Percentiles rank a stretch among this genome's conserved stretches.
These are phyloP conservation scores for Lophotriccus pileatus DNA, from an alignment of 2,797 vertebrate species.

Conservation along the genomic window DNA sequence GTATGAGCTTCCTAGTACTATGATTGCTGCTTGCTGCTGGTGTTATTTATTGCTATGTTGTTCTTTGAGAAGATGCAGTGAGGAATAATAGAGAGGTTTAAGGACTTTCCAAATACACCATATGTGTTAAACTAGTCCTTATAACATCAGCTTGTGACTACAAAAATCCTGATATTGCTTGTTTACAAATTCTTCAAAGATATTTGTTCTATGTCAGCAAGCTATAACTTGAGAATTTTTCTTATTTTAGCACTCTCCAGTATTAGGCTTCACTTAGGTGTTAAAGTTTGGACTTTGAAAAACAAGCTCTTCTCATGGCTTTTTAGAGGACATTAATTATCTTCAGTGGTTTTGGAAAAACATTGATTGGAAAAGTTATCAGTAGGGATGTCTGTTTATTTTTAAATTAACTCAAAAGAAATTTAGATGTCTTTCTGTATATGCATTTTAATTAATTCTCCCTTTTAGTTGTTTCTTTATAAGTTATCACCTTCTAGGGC, in stretches of 20 bases:
- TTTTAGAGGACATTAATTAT: background rate
- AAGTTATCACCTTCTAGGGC: background rate
- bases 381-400: accelerated
- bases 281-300: background rate
- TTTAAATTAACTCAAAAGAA: background rate
- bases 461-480: background rate
- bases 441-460: background rate
- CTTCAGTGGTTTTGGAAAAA: background rate
- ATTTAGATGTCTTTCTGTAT: background rate
- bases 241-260: background rate
- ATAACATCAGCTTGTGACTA: background rate
- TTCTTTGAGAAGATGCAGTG: background rate
- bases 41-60: background rate
- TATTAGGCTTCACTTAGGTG: background rate
- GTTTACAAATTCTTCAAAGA: background rate
- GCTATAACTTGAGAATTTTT: background rate
- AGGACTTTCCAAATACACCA: background rate
- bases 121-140: background rate
- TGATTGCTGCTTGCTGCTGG: background rate
- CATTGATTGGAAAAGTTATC: background rate
- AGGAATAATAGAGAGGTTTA: background rate
- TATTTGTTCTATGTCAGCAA: background rate
- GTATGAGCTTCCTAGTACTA: background rate
- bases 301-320: background rate
- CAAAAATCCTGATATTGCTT: background rate